Percentiles rank a stretch among this genome's conserved stretches.
These are phyloP conservation scores for Spea bombifrons DNA, from an alignment of 2,113 vertebrate genomes.

Conservation along the genomic window DNA sequence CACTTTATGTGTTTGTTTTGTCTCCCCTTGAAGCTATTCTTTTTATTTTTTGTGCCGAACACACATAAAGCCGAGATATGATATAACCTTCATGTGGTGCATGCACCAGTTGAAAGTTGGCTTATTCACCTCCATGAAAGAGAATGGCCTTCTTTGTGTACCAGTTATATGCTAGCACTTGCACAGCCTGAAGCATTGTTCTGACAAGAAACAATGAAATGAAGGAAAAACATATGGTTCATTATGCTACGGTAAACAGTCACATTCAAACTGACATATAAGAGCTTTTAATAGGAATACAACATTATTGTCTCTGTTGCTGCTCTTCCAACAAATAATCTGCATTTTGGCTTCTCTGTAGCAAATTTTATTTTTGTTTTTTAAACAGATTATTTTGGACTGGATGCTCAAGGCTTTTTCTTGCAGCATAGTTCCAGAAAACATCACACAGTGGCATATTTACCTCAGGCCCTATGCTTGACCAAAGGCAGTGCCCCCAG, in stretches of 20 bases:
- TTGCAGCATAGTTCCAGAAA: too few species aligned
- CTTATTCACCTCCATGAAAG: conserved; percentile 14
- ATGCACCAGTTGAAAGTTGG: neutral
- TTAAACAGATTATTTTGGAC: too few species aligned
- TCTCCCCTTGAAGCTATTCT: neutral
- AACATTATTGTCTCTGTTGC: neutral
- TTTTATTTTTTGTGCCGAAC: neutral
- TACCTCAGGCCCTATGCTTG: too few species aligned
- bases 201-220: conserved; percentile 27
- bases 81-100: neutral
- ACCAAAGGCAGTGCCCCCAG: too few species aligned
- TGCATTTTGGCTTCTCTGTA: too few species aligned
- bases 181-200: conserved; percentile 27
- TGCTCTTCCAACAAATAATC: neutral
- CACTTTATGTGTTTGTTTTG: neutral
- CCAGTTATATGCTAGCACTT: conserved; percentile 38
- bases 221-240: conserved; percentile 39
- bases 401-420: too few species aligned
- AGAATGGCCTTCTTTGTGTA: conserved; percentile 30
- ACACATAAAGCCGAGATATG: neutral
- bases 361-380: too few species aligned
- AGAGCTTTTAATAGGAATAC: conserved; percentile 31
- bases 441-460: too few species aligned
- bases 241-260: conserved; percentile 39
- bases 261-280: conserved; percentile 36